Base-by-base conservation (phyloP, 2,797 vertebrate genomes). In the Periophthalmus magnuspinnatus region DNA sequence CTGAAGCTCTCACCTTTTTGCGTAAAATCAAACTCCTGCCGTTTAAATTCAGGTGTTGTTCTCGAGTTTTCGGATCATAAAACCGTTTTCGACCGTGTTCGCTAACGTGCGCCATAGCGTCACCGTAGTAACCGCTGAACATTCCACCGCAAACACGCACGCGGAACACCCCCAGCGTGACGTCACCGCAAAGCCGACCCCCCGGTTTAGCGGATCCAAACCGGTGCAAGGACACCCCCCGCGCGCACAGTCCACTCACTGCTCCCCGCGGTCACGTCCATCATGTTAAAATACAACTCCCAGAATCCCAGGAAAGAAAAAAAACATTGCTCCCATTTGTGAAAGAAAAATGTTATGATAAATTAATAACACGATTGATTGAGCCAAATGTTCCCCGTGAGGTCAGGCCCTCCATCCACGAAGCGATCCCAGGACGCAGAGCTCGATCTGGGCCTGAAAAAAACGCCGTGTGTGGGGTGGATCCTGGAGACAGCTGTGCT, bases 331-430 rank as follows among this genome's bases (percentile, higher is more conserved):
- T 86, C 88, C 84, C 85, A 86, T 86, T 81, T 88, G 85, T 78
- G 79, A 77, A 81, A 83, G 82, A 84, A 89, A 28, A 90, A 86
- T 82, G 84, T 85, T 86, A 72, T 88, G 87, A 91, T 91, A 88
- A 88, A 91, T 89, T 89, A 89, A 88, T 82, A 86, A 83, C 76
- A 73, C 71, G 84, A 87, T 82, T 85, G 88, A 92, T 89, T 85
- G 85, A 55, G 87, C 87, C 83, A 90, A 88, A 90, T 86, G 80
- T 87, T 85, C 80, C 79, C 75, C 78, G 69, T 2, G 74, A 80
- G 88, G 65, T 83, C 52, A 60, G 65, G 58, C 69, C 67, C 76
- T 68, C 69, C 69, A 70, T 85, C 77, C 76, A 85, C 47, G 70
- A 72, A 73, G 45, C 68, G 68, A 83, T 84, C 85, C 80, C 80